phyloP scores from a whole-genome alignment of 2,113 vertebrate genomes.

The Perca schrenkii region DNA sequence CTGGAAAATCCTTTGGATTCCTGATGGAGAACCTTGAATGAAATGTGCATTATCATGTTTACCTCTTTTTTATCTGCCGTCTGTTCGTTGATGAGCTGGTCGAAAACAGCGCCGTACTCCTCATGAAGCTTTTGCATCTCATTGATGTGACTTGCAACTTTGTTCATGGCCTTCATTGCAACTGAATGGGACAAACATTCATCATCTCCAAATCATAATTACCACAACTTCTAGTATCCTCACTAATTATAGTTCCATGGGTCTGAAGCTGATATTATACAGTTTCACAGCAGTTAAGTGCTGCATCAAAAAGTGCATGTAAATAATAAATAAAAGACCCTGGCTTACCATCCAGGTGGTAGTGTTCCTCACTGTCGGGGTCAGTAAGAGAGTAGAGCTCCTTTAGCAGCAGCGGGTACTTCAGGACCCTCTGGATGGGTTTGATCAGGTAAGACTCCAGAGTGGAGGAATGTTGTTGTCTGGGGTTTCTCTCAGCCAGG shows the following conservation, averaged over 20 bases:
- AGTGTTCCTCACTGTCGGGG: constrained; percentile 95
- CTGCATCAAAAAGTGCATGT: not conserved
- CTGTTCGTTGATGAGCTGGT: constrained; percentile 96
- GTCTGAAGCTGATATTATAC: not conserved
- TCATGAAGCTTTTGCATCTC: constrained; percentile 99
- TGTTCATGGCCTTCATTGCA: constrained; percentile 99
- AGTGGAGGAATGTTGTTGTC: constrained; percentile 93
- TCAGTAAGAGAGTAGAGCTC: constrained; percentile 94
- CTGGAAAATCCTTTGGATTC: not conserved
- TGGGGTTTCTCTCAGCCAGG: constrained; percentile 93
- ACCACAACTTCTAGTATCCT: not conserved
- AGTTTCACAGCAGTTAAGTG: not conserved
- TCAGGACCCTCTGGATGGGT: constrained; percentile 97
- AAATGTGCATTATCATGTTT: not conserved
- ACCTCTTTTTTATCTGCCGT: constrained; percentile 94
- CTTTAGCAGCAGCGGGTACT: constrained; percentile 94
- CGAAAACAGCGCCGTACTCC: constrained; percentile 96
- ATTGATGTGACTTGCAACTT: constrained; percentile 98
- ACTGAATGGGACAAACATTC: constrained; percentile 79
- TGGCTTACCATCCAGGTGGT: constrained; percentile 93
- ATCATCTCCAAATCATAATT: not conserved
- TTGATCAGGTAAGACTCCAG: constrained; percentile 99
- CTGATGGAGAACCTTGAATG: not conserved
- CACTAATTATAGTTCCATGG: not conserved
- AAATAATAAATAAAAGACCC: not conserved